Conservation (phyloP, 2,888 invertebrate genomes). For the Brenthis hecate region DNA sequence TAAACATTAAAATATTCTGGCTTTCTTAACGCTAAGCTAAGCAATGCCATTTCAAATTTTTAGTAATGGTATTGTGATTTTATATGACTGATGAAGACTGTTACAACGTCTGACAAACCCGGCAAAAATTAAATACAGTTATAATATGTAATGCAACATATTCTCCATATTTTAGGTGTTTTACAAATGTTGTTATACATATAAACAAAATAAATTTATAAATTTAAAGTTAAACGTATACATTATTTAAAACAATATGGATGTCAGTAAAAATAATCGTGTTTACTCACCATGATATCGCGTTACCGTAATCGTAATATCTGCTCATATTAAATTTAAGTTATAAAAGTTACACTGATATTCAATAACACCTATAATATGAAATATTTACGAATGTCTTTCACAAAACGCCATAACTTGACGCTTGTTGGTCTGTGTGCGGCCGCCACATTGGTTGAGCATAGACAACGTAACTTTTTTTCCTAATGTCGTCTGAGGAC, state of each 20-base stretch:
- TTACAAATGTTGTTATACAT: slow-evolving; percentile 16
- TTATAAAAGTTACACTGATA: slow-evolving; percentile 61
- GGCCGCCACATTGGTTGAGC: slow-evolving; percentile 78
- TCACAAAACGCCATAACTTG: slow-evolving; percentile 73
- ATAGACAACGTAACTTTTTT: slow-evolving; percentile 58
- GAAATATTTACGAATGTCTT: slow-evolving; percentile 61
- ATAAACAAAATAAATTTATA: slow-evolving; percentile 40
- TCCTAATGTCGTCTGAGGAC: slow-evolving; percentile 4
- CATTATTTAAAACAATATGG: slow-evolving; percentile 71
- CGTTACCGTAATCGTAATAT: slow-evolving; percentile 81
- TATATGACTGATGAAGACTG: slow-evolving; percentile 7
- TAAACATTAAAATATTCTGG: neutral
- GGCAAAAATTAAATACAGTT: slow-evolving; percentile 13
- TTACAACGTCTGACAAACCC: slow-evolving; percentile 11
- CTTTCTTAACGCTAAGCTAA: neutral
- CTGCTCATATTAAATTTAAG: slow-evolving; percentile 76
- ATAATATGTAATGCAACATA: slow-evolving; percentile 7
- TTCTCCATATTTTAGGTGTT: slow-evolving; percentile 8
- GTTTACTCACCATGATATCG: slow-evolving; percentile 79
- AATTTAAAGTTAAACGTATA: slow-evolving; percentile 62
- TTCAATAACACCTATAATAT: slow-evolving; percentile 53
- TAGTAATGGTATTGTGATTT: neutral
- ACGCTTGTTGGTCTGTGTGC: slow-evolving; percentile 69
- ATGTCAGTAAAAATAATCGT: slow-evolving; percentile 57
- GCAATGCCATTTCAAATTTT: neutral